Percentiles rank a stretch among this genome's conserved stretches.
Conservation (phyloP, 2,888 invertebrate species). For the Ptychoptera albimana region DNA sequence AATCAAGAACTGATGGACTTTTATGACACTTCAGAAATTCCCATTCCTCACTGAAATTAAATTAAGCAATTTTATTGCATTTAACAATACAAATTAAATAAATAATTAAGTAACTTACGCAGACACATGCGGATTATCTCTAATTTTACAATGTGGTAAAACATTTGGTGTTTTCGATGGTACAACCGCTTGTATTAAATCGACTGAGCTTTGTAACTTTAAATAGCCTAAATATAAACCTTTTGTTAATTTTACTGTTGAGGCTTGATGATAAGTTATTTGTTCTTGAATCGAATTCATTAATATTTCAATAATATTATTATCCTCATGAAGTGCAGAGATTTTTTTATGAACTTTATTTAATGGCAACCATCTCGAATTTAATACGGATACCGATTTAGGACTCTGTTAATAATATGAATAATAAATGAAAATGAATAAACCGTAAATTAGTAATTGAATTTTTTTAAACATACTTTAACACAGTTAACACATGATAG, state of each 20-base stretch:
- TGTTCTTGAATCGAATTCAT: conserved; percentile 78
- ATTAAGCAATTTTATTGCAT: too few relatives aligned
- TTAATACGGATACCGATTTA: conserved; percentile 75
- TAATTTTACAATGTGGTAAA: conserved; percentile 80
- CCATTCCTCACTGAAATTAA: conserved; percentile 78
- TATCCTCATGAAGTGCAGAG: conserved; percentile 54
- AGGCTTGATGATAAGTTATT: conserved; percentile 46
- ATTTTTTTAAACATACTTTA: conserved; percentile 12
- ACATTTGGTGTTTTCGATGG: conserved; percentile 87
- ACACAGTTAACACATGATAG: conserved; percentile 67
- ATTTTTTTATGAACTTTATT: conserved; percentile 69
- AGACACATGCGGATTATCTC: conserved; percentile 92
- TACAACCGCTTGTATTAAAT: conserved; percentile 84
- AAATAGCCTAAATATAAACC: conserved; percentile 93
- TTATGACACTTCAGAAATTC: conserved; percentile 59
- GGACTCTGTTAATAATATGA: conserved; percentile 38
- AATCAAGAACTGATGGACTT: conserved; percentile 27
- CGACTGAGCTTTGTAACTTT: conserved; percentile 92
- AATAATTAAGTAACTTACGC: conserved; percentile 46
- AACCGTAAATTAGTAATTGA: neutral
- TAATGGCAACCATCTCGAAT: conserved; percentile 84
- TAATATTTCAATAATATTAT: conserved; percentile 65
- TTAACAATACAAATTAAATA: neutral
- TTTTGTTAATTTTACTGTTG: conserved; percentile 61
- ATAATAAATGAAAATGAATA: neutral